A percentile compares a stretch with the other conserved stretches of the same genome.
Conservation (phyloP, 37 sponge, comb jelly and placozoan species). For the Oscarella lobularis region DNA sequence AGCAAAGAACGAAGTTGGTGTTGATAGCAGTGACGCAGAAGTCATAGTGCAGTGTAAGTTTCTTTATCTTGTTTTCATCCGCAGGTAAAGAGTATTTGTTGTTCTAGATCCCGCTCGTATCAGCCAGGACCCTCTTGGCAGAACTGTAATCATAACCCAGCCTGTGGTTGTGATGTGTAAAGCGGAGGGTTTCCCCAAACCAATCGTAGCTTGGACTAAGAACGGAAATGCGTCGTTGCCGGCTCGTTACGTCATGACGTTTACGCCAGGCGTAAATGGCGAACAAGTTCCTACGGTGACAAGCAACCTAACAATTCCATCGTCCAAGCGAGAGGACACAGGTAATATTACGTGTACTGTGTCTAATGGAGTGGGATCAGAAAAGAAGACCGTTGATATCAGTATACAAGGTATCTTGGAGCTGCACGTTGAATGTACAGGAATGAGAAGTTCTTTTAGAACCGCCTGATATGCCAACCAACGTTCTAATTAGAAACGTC, state of each 20-base stretch:
- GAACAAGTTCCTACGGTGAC: not conserved
- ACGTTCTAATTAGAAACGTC: not conserved
- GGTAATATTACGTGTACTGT: slow-evolving; percentile 37
- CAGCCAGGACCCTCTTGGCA: slow-evolving; percentile 1
- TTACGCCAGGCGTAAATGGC: not conserved
- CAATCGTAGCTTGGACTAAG: slow-evolving; percentile 17
- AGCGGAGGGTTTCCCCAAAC: slow-evolving; percentile 15
- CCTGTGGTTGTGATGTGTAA: slow-evolving; percentile 9
- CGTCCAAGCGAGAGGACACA: slow-evolving; percentile 19
- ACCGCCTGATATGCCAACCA: not conserved
- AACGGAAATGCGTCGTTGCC: slow-evolving; percentile 18
- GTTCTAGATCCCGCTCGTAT: slow-evolving; percentile 33
- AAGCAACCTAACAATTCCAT: slow-evolving; percentile 14
- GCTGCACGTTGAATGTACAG: too few species aligned
- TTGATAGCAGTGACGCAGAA: not conserved
- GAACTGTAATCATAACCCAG: slow-evolving; percentile 8
- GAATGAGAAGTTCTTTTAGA: too few species aligned
- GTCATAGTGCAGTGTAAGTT: not conserved
- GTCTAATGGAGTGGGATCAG: too few species aligned
- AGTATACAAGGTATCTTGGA: slow-evolving; percentile 7
- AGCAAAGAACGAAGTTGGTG: slow-evolving; percentile 46
- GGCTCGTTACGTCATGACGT: not conserved
- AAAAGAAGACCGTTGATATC: not conserved
- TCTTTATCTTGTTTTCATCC: not conserved
- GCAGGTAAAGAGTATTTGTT: too few species aligned